Evolutionary conservation across 2,113 vertebrate genomes (phyloP).

Genomic region (Pituophis catenifer): DNA sequence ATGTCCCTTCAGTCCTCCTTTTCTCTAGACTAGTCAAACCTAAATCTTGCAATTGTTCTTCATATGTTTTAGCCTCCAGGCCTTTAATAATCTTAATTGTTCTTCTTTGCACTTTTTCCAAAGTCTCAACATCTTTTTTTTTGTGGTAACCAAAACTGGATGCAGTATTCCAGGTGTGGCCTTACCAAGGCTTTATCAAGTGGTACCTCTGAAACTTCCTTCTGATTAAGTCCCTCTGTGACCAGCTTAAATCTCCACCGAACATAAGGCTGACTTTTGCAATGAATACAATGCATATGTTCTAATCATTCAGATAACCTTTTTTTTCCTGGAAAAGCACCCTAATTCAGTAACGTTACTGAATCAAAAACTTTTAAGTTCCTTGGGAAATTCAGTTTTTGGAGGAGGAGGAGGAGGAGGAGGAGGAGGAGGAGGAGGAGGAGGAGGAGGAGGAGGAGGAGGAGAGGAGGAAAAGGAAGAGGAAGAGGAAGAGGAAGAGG

Average conservation of each 20-base stretch:
- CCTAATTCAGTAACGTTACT: background rate
- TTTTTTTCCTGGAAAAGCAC: background rate
- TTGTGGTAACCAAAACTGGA: background rate
- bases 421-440: background rate
- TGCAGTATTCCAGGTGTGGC: background rate
- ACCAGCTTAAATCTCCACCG: accelerated
- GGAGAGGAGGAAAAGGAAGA: no score
- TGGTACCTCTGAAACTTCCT: background rate
- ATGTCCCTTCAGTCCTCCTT: background rate
- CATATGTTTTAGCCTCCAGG: background rate
- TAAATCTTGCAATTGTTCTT: background rate
- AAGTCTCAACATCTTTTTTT: background rate
- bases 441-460: background rate
- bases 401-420: background rate
- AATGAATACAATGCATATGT: background rate
- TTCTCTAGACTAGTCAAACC: background rate
- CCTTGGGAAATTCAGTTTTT: background rate
- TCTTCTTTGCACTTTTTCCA: background rate
- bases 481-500: background rate
- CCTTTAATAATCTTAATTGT: background rate
- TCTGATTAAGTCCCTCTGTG: background rate
- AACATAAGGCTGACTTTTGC: background rate
- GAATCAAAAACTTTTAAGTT: background rate
- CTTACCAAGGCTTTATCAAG: background rate
- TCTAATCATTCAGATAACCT: background rate